A percentile compares a stretch with the other conserved stretches of the same genome.
Conservation (phyloP, 2,113 vertebrate genomes). For the Oreochromis tanganicae region DNA sequence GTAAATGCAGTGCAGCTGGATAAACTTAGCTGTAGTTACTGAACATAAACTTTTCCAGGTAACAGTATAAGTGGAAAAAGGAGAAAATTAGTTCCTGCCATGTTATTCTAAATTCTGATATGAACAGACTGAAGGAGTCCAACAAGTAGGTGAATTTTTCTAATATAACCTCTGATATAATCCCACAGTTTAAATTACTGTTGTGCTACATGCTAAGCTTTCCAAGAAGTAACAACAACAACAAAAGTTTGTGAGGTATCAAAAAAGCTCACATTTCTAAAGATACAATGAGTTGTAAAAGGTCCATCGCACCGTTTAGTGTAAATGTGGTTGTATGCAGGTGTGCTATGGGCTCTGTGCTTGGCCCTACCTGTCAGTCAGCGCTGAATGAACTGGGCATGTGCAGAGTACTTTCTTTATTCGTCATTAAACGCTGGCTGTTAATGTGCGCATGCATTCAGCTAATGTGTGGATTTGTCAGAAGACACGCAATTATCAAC, state of each 20-base stretch:
- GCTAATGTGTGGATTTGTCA: background rate
- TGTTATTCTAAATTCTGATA: background rate
- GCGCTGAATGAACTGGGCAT: rapidly evolving
- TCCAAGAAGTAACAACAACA: background rate
- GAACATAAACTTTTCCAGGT: background rate
- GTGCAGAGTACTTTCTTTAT: background rate
- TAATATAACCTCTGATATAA: background rate
- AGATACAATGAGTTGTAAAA: rapidly evolving
- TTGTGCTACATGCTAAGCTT: rapidly evolving
- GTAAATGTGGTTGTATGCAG: background rate
- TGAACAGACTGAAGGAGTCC: background rate
- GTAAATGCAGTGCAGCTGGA: background rate
- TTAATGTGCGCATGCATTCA: background rate
- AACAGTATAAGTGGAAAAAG: rapidly evolving
- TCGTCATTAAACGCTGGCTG: background rate
- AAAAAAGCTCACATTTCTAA: background rate
- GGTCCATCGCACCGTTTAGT: background rate
- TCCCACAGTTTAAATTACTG: background rate
- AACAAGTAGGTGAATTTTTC: background rate
- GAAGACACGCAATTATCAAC: background rate
- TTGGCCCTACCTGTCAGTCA: background rate
- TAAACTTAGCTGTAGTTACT: background rate
- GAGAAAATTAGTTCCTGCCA: background rate
- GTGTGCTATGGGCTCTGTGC: background rate
- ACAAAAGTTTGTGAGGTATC: background rate